A percentile compares a stretch with the other conserved stretches of the same genome.
Evolutionary conservation across 2,113 vertebrate species (phyloP).

Genomic region (Sylvilagus bachmani): DNA sequence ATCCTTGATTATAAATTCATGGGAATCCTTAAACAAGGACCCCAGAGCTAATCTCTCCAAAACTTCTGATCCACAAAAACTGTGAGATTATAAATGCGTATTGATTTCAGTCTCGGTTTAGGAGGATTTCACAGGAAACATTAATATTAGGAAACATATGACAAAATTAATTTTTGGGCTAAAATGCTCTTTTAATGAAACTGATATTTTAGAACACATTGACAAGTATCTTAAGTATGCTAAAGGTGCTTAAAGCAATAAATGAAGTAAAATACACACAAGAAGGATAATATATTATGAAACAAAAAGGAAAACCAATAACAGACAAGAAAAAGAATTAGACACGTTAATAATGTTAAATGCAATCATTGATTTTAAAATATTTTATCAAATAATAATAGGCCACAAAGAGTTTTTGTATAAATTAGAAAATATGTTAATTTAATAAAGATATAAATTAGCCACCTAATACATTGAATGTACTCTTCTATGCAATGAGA

Average conservation of each 20-base stretch:
- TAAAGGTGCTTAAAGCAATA: neutral
- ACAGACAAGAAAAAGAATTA: neutral
- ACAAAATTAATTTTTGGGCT: neutral
- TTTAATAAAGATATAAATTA: neutral
- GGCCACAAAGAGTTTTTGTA: neutral
- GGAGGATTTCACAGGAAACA: neutral
- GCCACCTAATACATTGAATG: neutral
- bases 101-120: neutral
- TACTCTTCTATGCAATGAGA: neutral
- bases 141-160: neutral
- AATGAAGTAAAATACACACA: neutral
- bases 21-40: neutral
- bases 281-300: neutral
- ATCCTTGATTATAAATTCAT: neutral
- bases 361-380: neutral
- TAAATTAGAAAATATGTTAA: neutral
- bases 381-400: neutral
- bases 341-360: neutral
- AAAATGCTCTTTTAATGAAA: neutral
- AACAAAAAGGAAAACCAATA: neutral
- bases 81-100: neutral
- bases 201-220: neutral
- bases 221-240: neutral
- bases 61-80: neutral
- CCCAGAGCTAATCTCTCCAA: neutral